Conservation (phyloP, 1,140 invertebrate genomes). For the Scaptomyza graminum region DNA sequence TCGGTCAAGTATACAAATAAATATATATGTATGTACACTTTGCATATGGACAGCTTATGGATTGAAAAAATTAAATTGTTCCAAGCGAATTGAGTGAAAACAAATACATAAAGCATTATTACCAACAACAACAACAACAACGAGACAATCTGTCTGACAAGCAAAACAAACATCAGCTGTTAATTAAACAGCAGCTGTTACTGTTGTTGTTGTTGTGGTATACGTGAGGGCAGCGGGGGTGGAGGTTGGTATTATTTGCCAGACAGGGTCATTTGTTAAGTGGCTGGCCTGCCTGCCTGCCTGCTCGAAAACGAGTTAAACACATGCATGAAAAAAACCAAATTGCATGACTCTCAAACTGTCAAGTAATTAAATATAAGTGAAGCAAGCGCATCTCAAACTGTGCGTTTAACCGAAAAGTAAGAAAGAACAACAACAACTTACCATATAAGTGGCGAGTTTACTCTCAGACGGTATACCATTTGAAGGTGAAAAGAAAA, state of each 20-base stretch:
- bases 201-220: neutral
- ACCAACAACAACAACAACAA: constrained; percentile 36
- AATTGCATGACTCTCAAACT: constrained; percentile 24
- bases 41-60: constrained; percentile 29
- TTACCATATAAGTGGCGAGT: constrained; percentile 93
- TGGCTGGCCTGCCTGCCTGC: constrained; percentile 4
- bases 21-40: constrained; percentile 21
- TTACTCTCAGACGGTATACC: constrained; percentile 93
- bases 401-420: constrained; percentile 3
- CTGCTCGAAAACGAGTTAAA: constrained; percentile 9
- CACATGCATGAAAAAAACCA: constrained; percentile 13
- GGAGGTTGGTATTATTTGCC: neutral
- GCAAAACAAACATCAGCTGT: constrained; percentile 46
- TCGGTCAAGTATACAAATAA: constrained; percentile 21
- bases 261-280: constrained; percentile 39
- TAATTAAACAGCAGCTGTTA: constrained; percentile 58
- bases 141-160: constrained; percentile 29
- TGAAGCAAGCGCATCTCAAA: constrained; percentile 17
- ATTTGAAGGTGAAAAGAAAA: constrained; percentile 87
- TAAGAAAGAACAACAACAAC: constrained; percentile 25
- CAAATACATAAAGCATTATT: constrained; percentile 70
- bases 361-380: neutral
- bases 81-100: constrained; percentile 74
- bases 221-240: neutral
- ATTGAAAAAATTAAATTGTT: constrained; percentile 67